Conservation (phyloP, 1,140 invertebrate species). For the Drosophila sucinea region DNA sequence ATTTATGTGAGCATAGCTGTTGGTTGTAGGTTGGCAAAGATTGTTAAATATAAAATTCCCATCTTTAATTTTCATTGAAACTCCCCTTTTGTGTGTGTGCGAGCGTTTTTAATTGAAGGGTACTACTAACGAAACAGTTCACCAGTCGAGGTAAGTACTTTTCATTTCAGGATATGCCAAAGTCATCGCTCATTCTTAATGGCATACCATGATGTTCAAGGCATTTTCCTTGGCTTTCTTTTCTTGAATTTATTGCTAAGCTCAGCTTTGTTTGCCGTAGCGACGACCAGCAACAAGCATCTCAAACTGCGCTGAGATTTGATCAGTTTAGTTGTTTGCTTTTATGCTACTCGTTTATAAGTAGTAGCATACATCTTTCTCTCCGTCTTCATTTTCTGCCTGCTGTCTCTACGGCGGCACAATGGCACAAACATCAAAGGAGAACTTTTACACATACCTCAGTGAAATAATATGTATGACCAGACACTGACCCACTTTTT, state of each 20-base stretch:
- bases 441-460: slow-evolving; percentile 13
- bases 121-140: neutral
- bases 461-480: neutral
- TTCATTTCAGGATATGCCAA: neutral
- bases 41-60: too few relatives aligned
- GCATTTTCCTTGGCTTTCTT: slow-evolving; percentile 8
- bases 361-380: slow-evolving; percentile 38
- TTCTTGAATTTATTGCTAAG: slow-evolving; percentile 56
- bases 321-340: slow-evolving; percentile 63
- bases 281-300: slow-evolving; percentile 23
- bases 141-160: neutral
- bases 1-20: neutral
- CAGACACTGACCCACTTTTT: neutral
- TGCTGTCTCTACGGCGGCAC: slow-evolving; percentile 9
- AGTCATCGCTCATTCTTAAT: slow-evolving; percentile 3
- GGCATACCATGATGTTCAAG: slow-evolving; percentile 17
- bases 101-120: neutral
- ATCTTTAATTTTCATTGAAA: too few relatives aligned
- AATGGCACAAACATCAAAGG: slow-evolving; percentile 42
- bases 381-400: slow-evolving; percentile 30
- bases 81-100: neutral
- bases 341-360: slow-evolving; percentile 38
- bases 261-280: slow-evolving; percentile 43
- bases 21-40: too few relatives aligned
- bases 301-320: slow-evolving; percentile 54